These are phyloP conservation scores for Bradypus variegatus DNA, from an alignment of 2,797 vertebrate species.

Conservation along the genomic window DNA sequence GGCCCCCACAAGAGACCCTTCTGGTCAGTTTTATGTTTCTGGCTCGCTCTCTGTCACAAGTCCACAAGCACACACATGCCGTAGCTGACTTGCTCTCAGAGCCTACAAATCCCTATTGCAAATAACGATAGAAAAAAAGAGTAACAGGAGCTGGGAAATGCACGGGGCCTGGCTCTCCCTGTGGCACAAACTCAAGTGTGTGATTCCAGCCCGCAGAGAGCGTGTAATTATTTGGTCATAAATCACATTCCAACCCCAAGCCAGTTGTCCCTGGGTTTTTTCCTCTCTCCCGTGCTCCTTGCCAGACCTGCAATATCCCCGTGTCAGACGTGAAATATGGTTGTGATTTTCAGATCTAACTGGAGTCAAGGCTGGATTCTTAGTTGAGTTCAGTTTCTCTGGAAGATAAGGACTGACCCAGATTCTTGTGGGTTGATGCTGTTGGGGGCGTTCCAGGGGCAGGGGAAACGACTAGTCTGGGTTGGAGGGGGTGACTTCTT, in stretches of 20 bases:
- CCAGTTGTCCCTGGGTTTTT: conserved; percentile 41
- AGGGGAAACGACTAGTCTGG: background rate
- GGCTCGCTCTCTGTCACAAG: background rate
- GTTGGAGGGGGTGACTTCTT: background rate
- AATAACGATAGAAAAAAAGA: conserved; percentile 31
- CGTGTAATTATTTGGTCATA: conserved; percentile 54
- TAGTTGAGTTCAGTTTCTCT: conserved; percentile 48
- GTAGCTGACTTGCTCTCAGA: background rate
- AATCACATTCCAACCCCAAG: conserved; percentile 50
- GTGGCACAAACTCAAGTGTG: conserved; percentile 42
- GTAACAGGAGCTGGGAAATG: conserved; percentile 42
- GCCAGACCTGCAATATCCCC: conserved; percentile 37
- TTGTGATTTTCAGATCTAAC: conserved; percentile 54
- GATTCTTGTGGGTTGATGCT: conserved; percentile 55
- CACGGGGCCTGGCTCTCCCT: conserved; percentile 5
- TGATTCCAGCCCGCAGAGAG: conserved; percentile 46
- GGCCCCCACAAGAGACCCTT: background rate
- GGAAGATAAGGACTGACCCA: conserved; percentile 55
- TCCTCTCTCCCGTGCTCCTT: background rate
- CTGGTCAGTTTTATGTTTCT: background rate
- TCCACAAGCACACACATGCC: no score
- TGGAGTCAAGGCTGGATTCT: conserved; percentile 50
- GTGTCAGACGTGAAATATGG: conserved; percentile 45
- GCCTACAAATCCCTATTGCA: background rate
- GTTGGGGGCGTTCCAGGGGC: background rate